Base-by-base conservation (phyloP, 2,888 invertebrate genomes). In the Luperina nickerlii region DNA sequence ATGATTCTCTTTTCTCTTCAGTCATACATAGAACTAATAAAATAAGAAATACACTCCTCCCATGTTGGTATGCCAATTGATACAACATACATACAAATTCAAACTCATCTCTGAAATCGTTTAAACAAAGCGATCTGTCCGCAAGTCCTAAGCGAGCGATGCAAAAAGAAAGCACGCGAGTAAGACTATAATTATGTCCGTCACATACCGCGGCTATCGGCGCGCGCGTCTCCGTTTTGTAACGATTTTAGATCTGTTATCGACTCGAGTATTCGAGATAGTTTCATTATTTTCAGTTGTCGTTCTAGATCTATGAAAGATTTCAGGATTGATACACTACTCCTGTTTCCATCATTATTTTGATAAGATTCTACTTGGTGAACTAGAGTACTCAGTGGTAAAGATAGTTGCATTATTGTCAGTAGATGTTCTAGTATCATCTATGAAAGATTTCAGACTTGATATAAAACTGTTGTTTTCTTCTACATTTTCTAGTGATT, bases 101-200 rank as follows among this genome's bases (percentile, higher is more conserved):
- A 70, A 65, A 60, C n/a, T 51, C 69, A 60, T 86, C 66, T 74
- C 65, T 54, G 15, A 48, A 72, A 54, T 78, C n/a, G 60, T 77
- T 76, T 71, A 60, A 71, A 71, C 82, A 78, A 79, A 83, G 62
- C 73, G 32, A 82, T 79, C 62, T 87, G 84, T 86, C 79, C 42
- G 20, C 82, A 76, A 84, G 79, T 86, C 77, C 87, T 84, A 77
- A 87, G 79, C 75, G 62, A 75, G 85, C 83, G 81, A 69, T 83
- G 90, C 87, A 88, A 91, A 93, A 93, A 93, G 93, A 93, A 93
- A 93, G 93, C 91, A 89, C 83, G 84, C 83, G 76, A 78, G 80
- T 81, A 78, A 81, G 74, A 82, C 76, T 78, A 84, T 89, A 92
- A 92, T 93, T 93, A 93, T 87, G 88, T 89, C 80, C 89, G 88